phyloP scores from a whole-genome alignment of 2,888 invertebrate genomes.

The Troides oblongomaculatus region DNA sequence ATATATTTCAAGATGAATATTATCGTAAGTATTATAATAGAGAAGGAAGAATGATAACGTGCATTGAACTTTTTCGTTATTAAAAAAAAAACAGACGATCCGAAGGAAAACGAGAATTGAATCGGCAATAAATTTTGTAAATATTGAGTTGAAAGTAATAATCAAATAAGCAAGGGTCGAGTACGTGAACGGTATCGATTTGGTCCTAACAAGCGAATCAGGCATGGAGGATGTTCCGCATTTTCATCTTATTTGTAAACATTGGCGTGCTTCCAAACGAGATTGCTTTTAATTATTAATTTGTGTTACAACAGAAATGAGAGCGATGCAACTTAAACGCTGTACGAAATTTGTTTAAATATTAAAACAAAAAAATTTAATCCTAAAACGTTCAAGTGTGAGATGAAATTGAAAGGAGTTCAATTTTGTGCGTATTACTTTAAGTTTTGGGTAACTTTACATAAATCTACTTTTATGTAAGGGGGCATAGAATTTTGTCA shows the following conservation, averaged over 20 bases:
- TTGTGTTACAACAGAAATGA: slow-evolving; percentile 14
- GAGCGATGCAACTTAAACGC: slow-evolving; percentile 18
- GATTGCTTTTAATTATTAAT: slow-evolving; percentile 27
- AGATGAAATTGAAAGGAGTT: no score
- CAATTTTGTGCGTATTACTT: no score
- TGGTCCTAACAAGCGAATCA: slow-evolving; percentile 27
- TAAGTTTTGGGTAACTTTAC: neutral
- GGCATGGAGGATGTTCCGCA: slow-evolving; percentile 26
- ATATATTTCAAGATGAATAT: no score
- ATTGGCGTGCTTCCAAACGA: slow-evolving; percentile 25
- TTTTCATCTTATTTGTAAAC: slow-evolving; percentile 26
- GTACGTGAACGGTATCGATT: slow-evolving; percentile 29
- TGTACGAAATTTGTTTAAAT: neutral
- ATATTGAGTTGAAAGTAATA: slow-evolving; percentile 27
- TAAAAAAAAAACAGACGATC: neutral
- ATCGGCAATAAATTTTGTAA: slow-evolving; percentile 26
- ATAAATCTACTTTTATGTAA: neutral
- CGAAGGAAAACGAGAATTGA: slow-evolving; percentile 16
- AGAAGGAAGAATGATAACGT: no score
- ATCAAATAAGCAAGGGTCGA: slow-evolving; percentile 28
- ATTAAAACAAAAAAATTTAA: neutral
- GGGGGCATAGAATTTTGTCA: neutral
- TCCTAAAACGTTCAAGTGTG: no score
- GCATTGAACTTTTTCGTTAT: no score
- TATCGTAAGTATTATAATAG: no score